These are phyloP conservation scores for Cyanoliseus patagonus DNA, from an alignment of 2,113 vertebrate species.

Conservation along the genomic window DNA sequence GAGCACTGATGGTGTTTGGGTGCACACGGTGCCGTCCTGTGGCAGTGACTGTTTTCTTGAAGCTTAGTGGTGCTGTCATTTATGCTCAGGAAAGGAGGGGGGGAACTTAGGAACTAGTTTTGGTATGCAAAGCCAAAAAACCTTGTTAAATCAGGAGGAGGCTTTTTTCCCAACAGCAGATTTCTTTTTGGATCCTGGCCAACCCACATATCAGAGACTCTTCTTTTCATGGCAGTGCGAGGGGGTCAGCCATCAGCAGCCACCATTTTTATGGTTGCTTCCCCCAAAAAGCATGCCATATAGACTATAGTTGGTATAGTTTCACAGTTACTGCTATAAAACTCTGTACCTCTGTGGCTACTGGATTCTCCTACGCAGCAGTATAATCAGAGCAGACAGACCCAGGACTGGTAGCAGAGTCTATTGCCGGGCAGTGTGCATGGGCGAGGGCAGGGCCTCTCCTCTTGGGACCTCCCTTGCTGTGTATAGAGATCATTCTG, in stretches of 20 bases:
- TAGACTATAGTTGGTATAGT: background rate
- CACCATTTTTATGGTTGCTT: background rate
- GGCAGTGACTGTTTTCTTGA: background rate
- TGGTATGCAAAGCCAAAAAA: background rate
- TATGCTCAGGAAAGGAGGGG: background rate
- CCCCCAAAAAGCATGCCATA: background rate
- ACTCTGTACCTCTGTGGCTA: background rate
- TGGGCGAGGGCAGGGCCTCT: background rate
- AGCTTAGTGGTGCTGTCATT: background rate
- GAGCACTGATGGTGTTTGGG: background rate
- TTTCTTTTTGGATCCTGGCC: background rate
- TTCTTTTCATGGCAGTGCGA: rapidly evolving
- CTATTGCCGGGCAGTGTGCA: background rate
- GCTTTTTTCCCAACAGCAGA: background rate
- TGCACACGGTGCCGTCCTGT: rapidly evolving
- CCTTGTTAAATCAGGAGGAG: background rate
- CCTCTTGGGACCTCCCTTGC: background rate
- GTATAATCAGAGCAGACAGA: background rate
- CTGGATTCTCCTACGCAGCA: background rate
- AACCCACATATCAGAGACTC: background rate
- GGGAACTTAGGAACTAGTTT: background rate
- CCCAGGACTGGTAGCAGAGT: rapidly evolving
- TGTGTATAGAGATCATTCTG: rapidly evolving
- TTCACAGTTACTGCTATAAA: background rate
- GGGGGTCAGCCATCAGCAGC: background rate